These are phyloP conservation scores for Arrhopalites spinosus DNA, from an alignment of 2,888 invertebrate genomes.

Conservation along the genomic window DNA sequence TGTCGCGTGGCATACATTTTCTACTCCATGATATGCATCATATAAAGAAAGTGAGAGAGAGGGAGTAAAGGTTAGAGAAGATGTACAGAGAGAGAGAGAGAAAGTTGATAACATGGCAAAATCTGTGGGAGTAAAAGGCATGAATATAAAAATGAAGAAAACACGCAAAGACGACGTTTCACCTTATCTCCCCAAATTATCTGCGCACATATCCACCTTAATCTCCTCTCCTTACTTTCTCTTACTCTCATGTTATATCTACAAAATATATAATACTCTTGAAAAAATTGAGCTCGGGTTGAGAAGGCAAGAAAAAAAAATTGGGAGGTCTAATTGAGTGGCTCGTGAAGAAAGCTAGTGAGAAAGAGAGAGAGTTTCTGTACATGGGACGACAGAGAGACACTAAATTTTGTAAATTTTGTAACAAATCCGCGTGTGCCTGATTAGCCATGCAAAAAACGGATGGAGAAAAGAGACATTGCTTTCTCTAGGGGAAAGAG, in stretches of 20 bases:
- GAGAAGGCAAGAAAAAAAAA: not conserved
- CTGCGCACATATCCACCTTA: not conserved
- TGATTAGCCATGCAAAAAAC: constrained; percentile 6
- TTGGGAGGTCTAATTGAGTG: not conserved
- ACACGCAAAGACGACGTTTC: no score
- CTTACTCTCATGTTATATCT: not conserved
- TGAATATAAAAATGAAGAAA: no score
- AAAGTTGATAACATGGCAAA: not conserved
- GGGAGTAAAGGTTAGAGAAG: not conserved
- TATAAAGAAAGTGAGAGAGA: not conserved
- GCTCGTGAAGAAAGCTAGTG: not conserved
- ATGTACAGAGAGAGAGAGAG: not conserved
- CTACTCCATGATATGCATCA: no score
- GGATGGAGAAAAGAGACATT: not conserved
- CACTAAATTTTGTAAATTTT: constrained; percentile 7
- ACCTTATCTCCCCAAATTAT: no score
- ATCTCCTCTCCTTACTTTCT: not conserved
- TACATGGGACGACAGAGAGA: not conserved
- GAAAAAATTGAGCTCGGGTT: not conserved
- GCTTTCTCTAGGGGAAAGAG: no score
- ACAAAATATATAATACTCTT: not conserved
- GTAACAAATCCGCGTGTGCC: not conserved
- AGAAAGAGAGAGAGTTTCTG: not conserved
- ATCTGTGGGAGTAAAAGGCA: not conserved
- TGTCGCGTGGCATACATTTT: no score